These are phyloP conservation scores for Tachycineta bicolor DNA, from an alignment of 2,113 vertebrate genomes.

Conservation along the genomic window DNA sequence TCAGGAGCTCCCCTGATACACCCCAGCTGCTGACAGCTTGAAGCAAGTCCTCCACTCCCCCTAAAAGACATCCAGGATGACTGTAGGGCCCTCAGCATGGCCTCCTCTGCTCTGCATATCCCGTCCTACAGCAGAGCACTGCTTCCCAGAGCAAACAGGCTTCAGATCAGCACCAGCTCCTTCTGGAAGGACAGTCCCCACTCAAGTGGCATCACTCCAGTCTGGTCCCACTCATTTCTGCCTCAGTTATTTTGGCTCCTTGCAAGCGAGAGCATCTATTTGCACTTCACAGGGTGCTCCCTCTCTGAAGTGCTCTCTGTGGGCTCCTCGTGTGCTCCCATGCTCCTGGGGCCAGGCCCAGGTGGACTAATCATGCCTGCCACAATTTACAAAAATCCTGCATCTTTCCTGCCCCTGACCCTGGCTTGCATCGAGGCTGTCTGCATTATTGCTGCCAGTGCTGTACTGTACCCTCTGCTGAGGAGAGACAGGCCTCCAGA, in stretches of 20 bases:
- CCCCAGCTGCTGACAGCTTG: background rate
- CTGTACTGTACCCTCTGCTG: background rate
- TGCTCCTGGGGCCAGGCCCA: rapidly evolving
- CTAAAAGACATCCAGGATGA: background rate
- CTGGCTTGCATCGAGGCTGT: background rate
- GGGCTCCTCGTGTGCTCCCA: rapidly evolving
- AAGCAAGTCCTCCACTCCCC: background rate
- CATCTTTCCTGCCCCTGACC: background rate
- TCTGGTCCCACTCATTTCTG: background rate
- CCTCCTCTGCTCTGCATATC: background rate
- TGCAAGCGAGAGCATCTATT: background rate
- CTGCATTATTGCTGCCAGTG: background rate
- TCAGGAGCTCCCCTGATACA: background rate
- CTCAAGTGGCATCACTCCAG: background rate
- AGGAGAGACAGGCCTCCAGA: background rate
- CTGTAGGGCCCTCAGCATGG: background rate
- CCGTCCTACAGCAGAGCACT: background rate
- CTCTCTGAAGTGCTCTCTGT: background rate
- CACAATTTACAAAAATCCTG: background rate
- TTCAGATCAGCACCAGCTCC: background rate
- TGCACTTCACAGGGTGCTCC: background rate
- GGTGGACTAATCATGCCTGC: background rate
- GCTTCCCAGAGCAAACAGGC: background rate
- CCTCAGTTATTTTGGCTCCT: background rate
- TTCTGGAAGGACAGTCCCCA: background rate